phyloP scores from a whole-genome alignment of 1,140 invertebrate species.

The Bombus cullumanus region DNA sequence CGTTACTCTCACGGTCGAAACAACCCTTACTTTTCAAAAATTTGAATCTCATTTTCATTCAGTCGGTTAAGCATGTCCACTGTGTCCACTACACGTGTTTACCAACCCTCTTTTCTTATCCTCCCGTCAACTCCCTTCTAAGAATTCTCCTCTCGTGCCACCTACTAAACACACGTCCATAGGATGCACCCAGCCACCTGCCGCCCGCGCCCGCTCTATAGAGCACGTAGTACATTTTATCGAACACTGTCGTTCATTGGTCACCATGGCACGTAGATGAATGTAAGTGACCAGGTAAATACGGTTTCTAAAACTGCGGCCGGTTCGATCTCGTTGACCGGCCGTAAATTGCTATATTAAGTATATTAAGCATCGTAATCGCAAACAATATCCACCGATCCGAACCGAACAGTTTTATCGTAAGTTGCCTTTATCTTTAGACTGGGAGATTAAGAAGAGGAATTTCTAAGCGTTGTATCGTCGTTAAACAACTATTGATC shows the following conservation, averaged over 20 bases:
- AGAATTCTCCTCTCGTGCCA: conserved; percentile 42
- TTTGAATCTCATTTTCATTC: conserved; percentile 29
- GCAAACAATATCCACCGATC: too few relatives aligned
- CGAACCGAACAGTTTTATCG: too few relatives aligned
- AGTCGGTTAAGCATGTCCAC: conserved; percentile 40
- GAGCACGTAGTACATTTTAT: conserved; percentile 21
- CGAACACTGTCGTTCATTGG: conserved; percentile 29
- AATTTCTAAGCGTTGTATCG: too few relatives aligned
- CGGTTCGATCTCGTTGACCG: conserved; percentile 50
- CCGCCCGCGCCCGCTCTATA: too few relatives aligned
- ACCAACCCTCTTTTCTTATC: conserved; percentile 16
- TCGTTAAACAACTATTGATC: too few relatives aligned
- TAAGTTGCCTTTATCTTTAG: too few relatives aligned
- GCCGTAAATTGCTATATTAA: conserved; percentile 54
- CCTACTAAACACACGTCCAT: background rate
- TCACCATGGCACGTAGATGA: conserved; percentile 44
- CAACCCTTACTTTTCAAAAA: background rate
- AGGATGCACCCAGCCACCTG: too few relatives aligned
- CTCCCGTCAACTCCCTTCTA: background rate
- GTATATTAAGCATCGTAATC: conserved; percentile 26
- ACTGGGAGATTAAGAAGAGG: too few relatives aligned
- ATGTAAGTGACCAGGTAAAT: conserved; percentile 62
- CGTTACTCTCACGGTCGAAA: too few relatives aligned
- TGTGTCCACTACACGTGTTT: conserved; percentile 24
- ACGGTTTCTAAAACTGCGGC: conserved; percentile 55